phyloP scores from a whole-genome alignment of 23 tunicate genomes.

The Ciona savignyi region DNA sequence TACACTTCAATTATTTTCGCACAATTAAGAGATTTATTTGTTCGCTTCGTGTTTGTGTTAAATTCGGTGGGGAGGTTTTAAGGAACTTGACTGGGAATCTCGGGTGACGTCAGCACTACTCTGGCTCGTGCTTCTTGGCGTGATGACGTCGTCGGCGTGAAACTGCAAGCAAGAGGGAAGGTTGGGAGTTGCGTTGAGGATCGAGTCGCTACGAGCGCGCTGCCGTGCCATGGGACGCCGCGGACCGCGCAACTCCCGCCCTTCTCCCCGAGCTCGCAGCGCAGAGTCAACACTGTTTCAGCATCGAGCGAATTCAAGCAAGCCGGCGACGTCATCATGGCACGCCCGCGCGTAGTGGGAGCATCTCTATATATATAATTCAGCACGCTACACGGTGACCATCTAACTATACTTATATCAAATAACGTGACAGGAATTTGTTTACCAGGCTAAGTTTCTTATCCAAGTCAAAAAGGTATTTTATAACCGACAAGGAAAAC shows the following conservation, averaged over 20 bases:
- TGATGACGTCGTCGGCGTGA: slow-evolving; percentile 21
- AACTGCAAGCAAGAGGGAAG: slow-evolving; percentile 21
- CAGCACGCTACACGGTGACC: too few species aligned
- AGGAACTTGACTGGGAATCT: not conserved
- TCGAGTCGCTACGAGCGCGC: not conserved
- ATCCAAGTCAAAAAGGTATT: too few species aligned
- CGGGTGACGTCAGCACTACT: not conserved
- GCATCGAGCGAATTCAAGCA: not conserved
- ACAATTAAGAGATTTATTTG: not conserved
- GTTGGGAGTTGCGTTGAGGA: not conserved
- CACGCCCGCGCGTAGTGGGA: slow-evolving; percentile 3
- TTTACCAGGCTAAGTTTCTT: too few species aligned
- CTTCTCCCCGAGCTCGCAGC: not conserved
- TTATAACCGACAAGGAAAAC: too few species aligned
- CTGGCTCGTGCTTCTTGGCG: slow-evolving; percentile 4
- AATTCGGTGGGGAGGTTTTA: not conserved
- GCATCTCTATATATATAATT: too few species aligned
- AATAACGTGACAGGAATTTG: too few species aligned
- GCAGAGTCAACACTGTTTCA: not conserved
- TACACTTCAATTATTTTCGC: not conserved
- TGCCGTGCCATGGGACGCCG: slow-evolving; percentile 1
- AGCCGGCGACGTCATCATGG: slow-evolving; percentile 16
- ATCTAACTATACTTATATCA: too few species aligned
- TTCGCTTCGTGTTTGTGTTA: not conserved
- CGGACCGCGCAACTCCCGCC: slow-evolving; percentile 1